phyloP scores from a whole-genome alignment of 1,140 invertebrate species.

The Chymomyza costata region DNA sequence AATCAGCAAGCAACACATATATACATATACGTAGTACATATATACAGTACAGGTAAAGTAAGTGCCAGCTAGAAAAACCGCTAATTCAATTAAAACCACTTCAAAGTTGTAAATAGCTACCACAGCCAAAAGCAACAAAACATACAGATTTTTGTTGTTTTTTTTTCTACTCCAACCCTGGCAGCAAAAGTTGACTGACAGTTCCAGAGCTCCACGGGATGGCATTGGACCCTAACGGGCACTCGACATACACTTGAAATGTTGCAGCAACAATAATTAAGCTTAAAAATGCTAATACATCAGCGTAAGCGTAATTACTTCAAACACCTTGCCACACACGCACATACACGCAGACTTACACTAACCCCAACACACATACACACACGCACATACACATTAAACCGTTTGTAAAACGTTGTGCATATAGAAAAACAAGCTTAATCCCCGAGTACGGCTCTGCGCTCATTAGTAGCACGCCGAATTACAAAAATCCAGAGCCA shows the following conservation, averaged over 20 bases:
- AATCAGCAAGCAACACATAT: constrained; percentile 5
- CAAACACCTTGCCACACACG: constrained; percentile 55
- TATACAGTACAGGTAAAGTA: constrained; percentile 4
- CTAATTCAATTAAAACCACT: constrained; percentile 61
- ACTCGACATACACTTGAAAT: constrained; percentile 44
- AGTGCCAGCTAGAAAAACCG: constrained; percentile 37
- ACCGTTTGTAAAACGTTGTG: too few species aligned
- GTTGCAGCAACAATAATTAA: constrained; percentile 49
- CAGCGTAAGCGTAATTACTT: constrained; percentile 64
- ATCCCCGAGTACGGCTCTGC: too few species aligned
- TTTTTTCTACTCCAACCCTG: constrained; percentile 9
- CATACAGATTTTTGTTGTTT: constrained; percentile 6
- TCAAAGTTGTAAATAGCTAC: constrained; percentile 41
- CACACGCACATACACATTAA: constrained; percentile 10
- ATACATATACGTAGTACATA: constrained; percentile 1
- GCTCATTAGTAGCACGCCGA: too few species aligned
- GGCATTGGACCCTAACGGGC: too few species aligned
- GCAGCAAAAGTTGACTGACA: too few species aligned
- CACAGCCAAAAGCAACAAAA: constrained; percentile 12
- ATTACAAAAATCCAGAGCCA: constrained; percentile 26
- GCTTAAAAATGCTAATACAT: constrained; percentile 66
- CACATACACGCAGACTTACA: constrained; percentile 18
- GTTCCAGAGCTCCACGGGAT: too few species aligned
- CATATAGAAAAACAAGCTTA: too few species aligned
- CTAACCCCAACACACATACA: neutral